These are phyloP conservation scores for Nowickia ferox DNA, from an alignment of 2,888 invertebrate genomes.

Conservation along the genomic window DNA sequence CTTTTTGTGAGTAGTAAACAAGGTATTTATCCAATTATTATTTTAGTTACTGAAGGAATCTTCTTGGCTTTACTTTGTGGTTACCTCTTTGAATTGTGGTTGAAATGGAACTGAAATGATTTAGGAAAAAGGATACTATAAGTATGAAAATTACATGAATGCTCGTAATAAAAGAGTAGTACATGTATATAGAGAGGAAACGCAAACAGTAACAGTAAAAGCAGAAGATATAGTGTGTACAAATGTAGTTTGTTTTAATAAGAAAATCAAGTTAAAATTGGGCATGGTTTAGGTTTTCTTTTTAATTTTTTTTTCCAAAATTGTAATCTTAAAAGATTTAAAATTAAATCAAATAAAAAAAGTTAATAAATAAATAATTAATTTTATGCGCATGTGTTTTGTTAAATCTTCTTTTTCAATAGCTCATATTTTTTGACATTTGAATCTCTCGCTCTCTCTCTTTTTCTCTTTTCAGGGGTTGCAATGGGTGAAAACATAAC, in stretches of 20 bases:
- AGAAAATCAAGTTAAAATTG: neutral
- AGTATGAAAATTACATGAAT: conserved; percentile 14
- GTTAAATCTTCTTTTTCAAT: neutral
- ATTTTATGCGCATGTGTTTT: conserved; percentile 36
- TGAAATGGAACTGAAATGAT: conserved; percentile 66
- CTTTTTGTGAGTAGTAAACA: neutral
- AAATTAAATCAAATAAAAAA: neutral
- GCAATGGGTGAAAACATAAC: conserved; percentile 6
- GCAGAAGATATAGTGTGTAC: neutral
- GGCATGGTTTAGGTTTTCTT: too few relatives aligned
- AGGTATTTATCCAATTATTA: neutral
- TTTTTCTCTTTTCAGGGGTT: conserved; percentile 24
- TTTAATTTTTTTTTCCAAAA: neutral
- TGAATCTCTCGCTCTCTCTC: neutral
- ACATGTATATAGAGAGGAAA: neutral
- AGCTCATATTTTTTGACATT: neutral
- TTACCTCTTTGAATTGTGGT: conserved; percentile 67
- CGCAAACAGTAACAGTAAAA: neutral
- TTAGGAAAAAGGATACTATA: conserved; percentile 56
- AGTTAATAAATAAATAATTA: conserved; percentile 14
- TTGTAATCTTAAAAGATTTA: neutral
- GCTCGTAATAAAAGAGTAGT: neutral
- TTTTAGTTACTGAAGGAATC: conserved; percentile 63
- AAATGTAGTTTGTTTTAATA: neutral
- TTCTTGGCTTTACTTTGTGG: conserved; percentile 50